phyloP scores from a whole-genome alignment of 2,888 invertebrate species.

The Drosophila phalerata region DNA sequence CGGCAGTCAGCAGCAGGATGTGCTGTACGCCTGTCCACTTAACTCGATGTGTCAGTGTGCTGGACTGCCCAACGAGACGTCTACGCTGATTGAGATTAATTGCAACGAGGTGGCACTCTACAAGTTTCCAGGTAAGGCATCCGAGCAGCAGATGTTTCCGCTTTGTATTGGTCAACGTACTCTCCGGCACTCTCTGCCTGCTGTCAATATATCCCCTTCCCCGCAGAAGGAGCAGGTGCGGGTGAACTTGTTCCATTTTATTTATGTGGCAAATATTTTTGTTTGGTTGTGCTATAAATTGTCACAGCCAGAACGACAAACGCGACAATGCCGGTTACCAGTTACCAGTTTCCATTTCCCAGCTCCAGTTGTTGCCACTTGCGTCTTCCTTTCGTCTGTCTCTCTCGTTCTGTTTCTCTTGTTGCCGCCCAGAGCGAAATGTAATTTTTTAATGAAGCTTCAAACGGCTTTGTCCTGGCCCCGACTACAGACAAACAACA shows the following conservation, averaged over 20 bases:
- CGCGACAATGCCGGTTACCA: slow-evolving; percentile 39
- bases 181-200: not conserved
- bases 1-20: slow-evolving; percentile 84
- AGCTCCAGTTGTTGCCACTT: slow-evolving; percentile 22
- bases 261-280: slow-evolving; percentile 73
- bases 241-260: slow-evolving; percentile 62
- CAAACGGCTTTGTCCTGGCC: slow-evolving; percentile 72
- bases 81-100: slow-evolving; percentile 85
- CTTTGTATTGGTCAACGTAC: slow-evolving; percentile 12
- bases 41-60: slow-evolving; percentile 86
- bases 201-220: slow-evolving; percentile 61
- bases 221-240: not conserved
- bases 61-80: slow-evolving; percentile 85
- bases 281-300: slow-evolving; percentile 61
- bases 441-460: slow-evolving; percentile 80
- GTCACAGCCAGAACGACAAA: slow-evolving; percentile 37
- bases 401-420: slow-evolving; percentile 20
- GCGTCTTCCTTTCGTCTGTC: not conserved
- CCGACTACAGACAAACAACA: slow-evolving; percentile 20
- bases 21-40: slow-evolving; percentile 85
- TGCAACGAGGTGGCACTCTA: slow-evolving; percentile 86
- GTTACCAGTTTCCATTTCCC: slow-evolving; percentile 13
- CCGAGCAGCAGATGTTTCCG: slow-evolving; percentile 1
- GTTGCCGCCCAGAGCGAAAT: slow-evolving; percentile 57
- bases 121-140: slow-evolving; percentile 85